phyloP scores from a whole-genome alignment of 2,797 vertebrate genomes.

The Hippoglossus hippoglossus region DNA sequence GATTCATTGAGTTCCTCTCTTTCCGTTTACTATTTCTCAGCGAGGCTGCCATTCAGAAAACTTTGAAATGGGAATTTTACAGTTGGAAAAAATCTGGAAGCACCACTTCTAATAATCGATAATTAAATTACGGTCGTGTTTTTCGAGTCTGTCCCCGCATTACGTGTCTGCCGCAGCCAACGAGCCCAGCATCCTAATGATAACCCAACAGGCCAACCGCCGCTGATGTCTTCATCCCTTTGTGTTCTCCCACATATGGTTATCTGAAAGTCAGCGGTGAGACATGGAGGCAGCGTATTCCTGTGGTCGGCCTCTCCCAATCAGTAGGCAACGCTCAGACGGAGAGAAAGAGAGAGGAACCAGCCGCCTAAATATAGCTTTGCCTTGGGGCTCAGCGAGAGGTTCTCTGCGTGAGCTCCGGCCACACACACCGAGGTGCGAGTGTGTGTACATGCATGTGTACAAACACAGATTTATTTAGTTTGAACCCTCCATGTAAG shows the following conservation, averaged over 20 bases:
- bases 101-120: no score
- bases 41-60: not conserved
- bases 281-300: conserved; percentile 75
- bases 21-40: no score
- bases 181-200: conserved; percentile 56
- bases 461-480: conserved; percentile 9
- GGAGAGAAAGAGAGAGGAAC: conserved; percentile 44
- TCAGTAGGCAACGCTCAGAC: conserved; percentile 64
- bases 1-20: no score
- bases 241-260: conserved; percentile 75
- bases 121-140: conserved; percentile 28
- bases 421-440: conserved; percentile 51
- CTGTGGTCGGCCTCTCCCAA: conserved; percentile 77
- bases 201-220: conserved; percentile 65
- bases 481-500: not conserved
- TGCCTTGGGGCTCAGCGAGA: conserved; percentile 61
- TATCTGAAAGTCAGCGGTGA: conserved; percentile 74
- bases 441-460: conserved; percentile 25
- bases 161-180: conserved; percentile 25
- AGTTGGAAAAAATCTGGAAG: not conserved
- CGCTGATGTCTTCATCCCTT: conserved; percentile 66
- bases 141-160: conserved; percentile 8
- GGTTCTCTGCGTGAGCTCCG: conserved; percentile 64
- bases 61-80: not conserved
- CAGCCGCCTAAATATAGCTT: conserved; percentile 76